A percentile compares a stretch with the other conserved stretches of the same genome.
Evolutionary conservation across 2,797 vertebrate genomes (phyloP).

Genomic region (Sorex maritimensis): DNA sequence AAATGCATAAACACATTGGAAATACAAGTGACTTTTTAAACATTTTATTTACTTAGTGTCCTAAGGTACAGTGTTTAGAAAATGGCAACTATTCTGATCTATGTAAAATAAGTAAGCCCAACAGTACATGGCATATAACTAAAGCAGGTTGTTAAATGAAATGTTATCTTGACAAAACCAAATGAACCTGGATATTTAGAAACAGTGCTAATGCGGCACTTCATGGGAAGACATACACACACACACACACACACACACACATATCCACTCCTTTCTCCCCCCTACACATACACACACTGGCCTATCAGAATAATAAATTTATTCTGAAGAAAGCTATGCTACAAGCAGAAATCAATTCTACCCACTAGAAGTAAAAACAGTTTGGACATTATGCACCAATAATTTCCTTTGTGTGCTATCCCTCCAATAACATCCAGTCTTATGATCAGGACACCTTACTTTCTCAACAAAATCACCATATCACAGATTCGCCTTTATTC

Average conservation of each 20-base stretch:
- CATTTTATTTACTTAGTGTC: neutral
- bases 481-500: neutral
- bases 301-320: neutral
- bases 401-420: neutral
- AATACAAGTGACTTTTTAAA: neutral
- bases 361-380: neutral
- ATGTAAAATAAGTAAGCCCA: neutral
- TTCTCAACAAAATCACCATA: neutral
- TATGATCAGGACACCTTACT: neutral
- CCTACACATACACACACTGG: neutral
- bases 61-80: slow-evolving; percentile 18
- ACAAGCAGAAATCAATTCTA: neutral
- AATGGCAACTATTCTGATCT: neutral
- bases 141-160: slow-evolving; percentile 5
- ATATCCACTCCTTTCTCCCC: neutral
- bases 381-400: neutral
- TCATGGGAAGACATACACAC: neutral
- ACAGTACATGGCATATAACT: neutral
- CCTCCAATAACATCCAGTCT: neutral
- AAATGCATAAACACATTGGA: neutral
- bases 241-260: neutral
- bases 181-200: neutral
- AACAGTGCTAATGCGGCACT: neutral
- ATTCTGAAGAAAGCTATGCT: neutral
- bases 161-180: neutral